Evolutionary conservation across 2,888 invertebrate genomes (phyloP).

Genomic region (Oscheius sp.): DNA sequence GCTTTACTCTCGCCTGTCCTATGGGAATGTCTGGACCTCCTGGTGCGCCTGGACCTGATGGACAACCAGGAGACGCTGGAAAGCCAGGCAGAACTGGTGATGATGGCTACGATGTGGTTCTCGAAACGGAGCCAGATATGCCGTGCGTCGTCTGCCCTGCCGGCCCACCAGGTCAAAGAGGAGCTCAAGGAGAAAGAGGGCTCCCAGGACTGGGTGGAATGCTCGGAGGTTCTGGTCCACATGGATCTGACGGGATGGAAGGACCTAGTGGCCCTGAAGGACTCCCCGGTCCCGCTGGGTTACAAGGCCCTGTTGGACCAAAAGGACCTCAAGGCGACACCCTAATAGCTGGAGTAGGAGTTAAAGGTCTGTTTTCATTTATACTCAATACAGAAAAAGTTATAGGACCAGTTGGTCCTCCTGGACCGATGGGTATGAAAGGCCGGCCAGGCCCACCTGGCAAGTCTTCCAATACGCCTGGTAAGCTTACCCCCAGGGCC

Average conservation of each 20-base stretch:
- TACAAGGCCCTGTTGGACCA: conserved; percentile 58
- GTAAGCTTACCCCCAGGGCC: too few relatives aligned
- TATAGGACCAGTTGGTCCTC: conserved; percentile 65
- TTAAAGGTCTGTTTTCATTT: conserved; percentile 61
- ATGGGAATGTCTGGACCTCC: conserved; percentile 71
- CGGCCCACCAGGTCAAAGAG: conserved; percentile 72
- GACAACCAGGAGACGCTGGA: conserved; percentile 67
- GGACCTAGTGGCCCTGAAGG: conserved; percentile 65
- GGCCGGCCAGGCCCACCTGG: conserved; percentile 64
- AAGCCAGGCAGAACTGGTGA: conserved; percentile 64
- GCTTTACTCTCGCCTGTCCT: conserved; percentile 68
- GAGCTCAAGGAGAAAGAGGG: conserved; percentile 72
- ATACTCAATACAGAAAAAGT: not conserved
- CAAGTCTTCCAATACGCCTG: conserved; percentile 56
- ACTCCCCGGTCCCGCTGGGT: conserved; percentile 52
- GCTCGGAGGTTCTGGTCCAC: conserved; percentile 59
- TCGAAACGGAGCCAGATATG: conserved; percentile 70
- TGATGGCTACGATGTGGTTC: conserved; percentile 71
- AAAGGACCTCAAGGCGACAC: conserved; percentile 63
- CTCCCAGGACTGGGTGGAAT: conserved; percentile 60
- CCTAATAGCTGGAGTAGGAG: conserved; percentile 67
- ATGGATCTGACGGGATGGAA: conserved; percentile 63
- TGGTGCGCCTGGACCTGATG: conserved; percentile 68
- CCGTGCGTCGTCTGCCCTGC: conserved; percentile 72
- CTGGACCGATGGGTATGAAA: conserved; percentile 64